Conservation (phyloP, 2,113 vertebrate genomes). For the Onychorhynchus coronatus region DNA sequence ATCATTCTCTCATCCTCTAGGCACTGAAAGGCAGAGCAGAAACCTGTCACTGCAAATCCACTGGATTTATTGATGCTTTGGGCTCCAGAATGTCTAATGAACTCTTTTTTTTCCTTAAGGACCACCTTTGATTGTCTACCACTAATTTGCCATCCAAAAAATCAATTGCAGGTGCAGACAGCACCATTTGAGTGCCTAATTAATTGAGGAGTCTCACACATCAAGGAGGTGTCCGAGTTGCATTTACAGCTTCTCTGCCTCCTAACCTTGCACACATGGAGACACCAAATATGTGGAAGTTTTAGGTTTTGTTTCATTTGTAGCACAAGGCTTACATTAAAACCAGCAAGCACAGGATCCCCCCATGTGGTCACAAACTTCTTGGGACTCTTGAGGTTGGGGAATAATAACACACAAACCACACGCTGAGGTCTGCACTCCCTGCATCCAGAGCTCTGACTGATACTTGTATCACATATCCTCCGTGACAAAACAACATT, state of each 20-base stretch:
- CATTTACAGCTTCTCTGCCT: background rate
- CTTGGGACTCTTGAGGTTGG: too few relatives aligned
- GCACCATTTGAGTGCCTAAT: background rate
- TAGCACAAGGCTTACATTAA: background rate
- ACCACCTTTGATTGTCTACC: background rate
- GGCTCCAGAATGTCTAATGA: background rate
- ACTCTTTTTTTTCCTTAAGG: background rate
- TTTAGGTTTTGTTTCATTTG: background rate
- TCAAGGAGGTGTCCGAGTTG: background rate
- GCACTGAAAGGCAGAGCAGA: background rate
- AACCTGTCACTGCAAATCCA: background rate
- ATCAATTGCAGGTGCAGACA: background rate
- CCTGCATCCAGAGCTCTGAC: background rate
- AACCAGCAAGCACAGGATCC: background rate
- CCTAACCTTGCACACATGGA: background rate
- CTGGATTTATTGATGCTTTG: background rate
- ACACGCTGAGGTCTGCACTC: background rate
- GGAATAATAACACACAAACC: fast-evolving
- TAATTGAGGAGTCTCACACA: background rate
- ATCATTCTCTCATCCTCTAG: background rate
- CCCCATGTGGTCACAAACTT: fast-evolving
- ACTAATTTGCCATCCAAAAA: background rate
- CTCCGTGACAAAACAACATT: background rate
- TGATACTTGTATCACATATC: fast-evolving
- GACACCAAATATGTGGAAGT: fast-evolving